Evolutionary conservation across 1,140 invertebrate species (phyloP).

Genomic region (Drosophila ironensis): DNA sequence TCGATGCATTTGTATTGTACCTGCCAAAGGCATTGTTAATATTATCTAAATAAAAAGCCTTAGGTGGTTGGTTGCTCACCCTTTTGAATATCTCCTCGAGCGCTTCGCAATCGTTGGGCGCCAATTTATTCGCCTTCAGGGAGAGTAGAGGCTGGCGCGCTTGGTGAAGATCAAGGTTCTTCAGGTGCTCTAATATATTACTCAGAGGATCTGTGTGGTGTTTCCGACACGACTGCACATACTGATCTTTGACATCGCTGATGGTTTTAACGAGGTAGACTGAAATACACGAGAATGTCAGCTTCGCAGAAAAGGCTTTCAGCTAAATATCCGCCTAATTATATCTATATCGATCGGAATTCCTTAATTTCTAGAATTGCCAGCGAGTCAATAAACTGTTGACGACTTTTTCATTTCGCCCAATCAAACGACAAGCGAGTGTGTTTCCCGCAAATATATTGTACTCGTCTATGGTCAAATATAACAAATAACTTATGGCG

Average conservation of each 20-base stretch:
- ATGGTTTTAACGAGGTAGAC: conserved; percentile 66
- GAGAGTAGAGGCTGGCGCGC: conserved; percentile 83
- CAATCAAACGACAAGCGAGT: conserved; percentile 34
- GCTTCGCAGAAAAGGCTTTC: not conserved
- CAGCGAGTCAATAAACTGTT: conserved; percentile 64
- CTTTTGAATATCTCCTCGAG: conserved; percentile 90
- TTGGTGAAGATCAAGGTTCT: conserved; percentile 83
- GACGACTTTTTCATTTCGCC: conserved; percentile 22
- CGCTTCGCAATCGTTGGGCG: conserved; percentile 86
- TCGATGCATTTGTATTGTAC: conserved; percentile 80
- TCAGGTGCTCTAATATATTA: conserved; percentile 88
- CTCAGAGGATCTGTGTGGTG: conserved; percentile 87
- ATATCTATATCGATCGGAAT: conserved; percentile 37
- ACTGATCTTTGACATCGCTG: conserved; percentile 86
- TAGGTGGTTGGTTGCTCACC: conserved; percentile 72
- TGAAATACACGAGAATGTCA: conserved; percentile 20
- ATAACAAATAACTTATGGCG: conserved; percentile 48
- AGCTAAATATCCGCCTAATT: conserved; percentile 6
- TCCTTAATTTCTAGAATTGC: conserved; percentile 44
- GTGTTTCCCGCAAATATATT: conserved; percentile 18
- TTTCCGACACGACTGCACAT: conserved; percentile 87
- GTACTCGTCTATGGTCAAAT: conserved; percentile 41
- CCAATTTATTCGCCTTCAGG: conserved; percentile 84
- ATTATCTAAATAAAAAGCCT: too few relatives aligned
- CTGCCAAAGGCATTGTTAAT: conserved; percentile 14